phyloP scores from a whole-genome alignment of 1,140 invertebrate species.

The Sminthurides bifidus region DNA sequence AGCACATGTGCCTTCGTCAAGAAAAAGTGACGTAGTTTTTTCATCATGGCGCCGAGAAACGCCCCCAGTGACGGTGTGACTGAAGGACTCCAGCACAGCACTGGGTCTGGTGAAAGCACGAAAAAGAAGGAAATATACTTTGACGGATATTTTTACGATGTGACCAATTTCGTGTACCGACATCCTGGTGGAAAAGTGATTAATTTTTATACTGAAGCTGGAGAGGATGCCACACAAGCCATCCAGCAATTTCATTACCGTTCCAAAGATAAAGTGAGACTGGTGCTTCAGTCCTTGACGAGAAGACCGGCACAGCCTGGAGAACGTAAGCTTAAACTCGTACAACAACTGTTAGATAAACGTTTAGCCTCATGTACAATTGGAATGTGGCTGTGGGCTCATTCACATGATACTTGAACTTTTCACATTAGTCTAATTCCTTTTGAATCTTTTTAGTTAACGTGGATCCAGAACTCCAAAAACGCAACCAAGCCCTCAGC shows the following conservation, averaged over 20 bases:
- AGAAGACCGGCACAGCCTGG: neutral
- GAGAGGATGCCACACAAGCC: conserved; percentile 5
- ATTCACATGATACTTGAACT: neutral
- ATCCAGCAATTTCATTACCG: conserved; percentile 7
- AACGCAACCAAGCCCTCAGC: neutral
- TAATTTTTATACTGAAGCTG: neutral
- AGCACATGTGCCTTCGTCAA: no score
- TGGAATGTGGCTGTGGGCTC: neutral
- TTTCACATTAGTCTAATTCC: neutral
- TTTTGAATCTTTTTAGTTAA: neutral
- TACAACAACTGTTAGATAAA: neutral
- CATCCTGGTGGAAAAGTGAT: conserved; percentile 14
- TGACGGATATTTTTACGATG: conserved; percentile 10
- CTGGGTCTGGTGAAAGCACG: no score
- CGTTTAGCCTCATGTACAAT: neutral
- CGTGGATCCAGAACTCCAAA: neutral
- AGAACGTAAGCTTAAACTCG: neutral
- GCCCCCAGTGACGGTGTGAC: no score
- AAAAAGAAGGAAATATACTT: conserved; percentile 9
- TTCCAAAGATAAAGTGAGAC: neutral
- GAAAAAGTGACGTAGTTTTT: no score
- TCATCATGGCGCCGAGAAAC: no score
- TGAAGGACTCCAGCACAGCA: no score
- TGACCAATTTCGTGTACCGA: conserved; percentile 6
- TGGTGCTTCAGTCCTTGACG: neutral